Evolutionary conservation across 2,888 invertebrate species (phyloP).

Genomic region (Drosophila monieri): DNA sequence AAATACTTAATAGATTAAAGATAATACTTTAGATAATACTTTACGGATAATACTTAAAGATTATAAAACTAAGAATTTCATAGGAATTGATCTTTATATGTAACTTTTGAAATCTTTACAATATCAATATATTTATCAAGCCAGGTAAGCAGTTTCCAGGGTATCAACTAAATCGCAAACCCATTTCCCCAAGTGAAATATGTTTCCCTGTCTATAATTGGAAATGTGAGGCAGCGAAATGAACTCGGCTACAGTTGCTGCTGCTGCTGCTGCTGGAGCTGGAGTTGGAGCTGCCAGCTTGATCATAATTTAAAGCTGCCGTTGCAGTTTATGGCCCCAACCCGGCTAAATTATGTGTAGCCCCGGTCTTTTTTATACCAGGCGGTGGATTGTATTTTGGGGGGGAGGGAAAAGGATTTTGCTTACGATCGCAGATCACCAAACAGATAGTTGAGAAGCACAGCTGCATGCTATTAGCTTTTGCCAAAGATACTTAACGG

Average conservation of each 20-base stretch:
- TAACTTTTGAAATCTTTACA: too few species aligned
- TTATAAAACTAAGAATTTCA: too few species aligned
- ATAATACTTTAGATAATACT: too few species aligned
- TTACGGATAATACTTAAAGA: background rate
- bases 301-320: constrained; percentile 71
- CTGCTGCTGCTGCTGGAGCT: constrained; percentile 13
- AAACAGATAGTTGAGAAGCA: constrained; percentile 30
- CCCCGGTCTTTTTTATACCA: constrained; percentile 13
- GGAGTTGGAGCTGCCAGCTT: constrained; percentile 34
- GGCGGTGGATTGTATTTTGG: constrained; percentile 6
- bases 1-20: too few species aligned
- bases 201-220: constrained; percentile 70
- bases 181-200: constrained; percentile 23
- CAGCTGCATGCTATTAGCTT: constrained; percentile 70
- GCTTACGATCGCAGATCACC: constrained; percentile 31
- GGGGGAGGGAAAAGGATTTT: constrained; percentile 16
- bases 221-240: constrained; percentile 65
- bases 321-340: constrained; percentile 71
- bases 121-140: too few species aligned
- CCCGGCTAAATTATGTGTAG: constrained; percentile 65
- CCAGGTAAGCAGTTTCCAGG: constrained; percentile 1
- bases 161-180: constrained; percentile 11
- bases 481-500: constrained; percentile 54
- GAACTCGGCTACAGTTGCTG: constrained; percentile 58
- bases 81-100: too few species aligned